A percentile compares a stretch with the other conserved stretches of the same genome.
Evolutionary conservation across 2,888 invertebrate species (phyloP).

Genomic region (Cerastis leucographa): DNA sequence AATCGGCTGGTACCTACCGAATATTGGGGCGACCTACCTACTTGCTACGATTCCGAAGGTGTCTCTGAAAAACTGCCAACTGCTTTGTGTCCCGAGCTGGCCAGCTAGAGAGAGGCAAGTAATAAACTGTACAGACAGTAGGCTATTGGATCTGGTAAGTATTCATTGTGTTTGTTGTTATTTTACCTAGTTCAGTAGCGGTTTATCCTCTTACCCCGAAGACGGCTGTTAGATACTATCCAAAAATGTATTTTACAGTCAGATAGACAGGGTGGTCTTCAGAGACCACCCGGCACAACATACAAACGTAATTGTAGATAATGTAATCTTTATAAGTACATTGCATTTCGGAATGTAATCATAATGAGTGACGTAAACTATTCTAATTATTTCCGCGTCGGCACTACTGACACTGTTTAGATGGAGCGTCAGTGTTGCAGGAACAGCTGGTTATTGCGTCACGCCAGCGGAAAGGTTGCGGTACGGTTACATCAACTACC

Average conservation of each 20-base stretch:
- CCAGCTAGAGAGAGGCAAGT: too few species aligned
- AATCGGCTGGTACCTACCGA: neutral
- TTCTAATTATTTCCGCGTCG: slow-evolving; percentile 85
- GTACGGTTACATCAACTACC: slow-evolving; percentile 86
- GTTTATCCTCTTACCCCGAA: neutral
- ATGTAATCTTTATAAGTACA: slow-evolving; percentile 44
- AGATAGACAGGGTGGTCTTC: slow-evolving; percentile 33
- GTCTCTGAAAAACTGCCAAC: neutral
- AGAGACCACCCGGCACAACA: slow-evolving; percentile 46
- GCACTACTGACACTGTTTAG: slow-evolving; percentile 81
- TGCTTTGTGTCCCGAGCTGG: too few species aligned
- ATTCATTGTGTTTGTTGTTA: neutral
- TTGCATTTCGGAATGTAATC: slow-evolving; percentile 55
- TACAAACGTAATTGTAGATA: slow-evolving; percentile 44
- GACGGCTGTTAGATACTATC: neutral
- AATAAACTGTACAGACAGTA: neutral
- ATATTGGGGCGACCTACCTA: neutral
- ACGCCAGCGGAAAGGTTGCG: slow-evolving; percentile 88
- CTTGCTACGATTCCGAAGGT: neutral
- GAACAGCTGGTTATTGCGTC: slow-evolving; percentile 83
- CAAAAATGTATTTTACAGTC: neutral
- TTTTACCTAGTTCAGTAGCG: neutral
- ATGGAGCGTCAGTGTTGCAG: slow-evolving; percentile 71
- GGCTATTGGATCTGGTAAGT: neutral
- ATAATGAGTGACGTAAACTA: slow-evolving; percentile 76